Evolutionary conservation across 2,888 invertebrate species (phyloP).

Genomic region (Cybosia mesomella): DNA sequence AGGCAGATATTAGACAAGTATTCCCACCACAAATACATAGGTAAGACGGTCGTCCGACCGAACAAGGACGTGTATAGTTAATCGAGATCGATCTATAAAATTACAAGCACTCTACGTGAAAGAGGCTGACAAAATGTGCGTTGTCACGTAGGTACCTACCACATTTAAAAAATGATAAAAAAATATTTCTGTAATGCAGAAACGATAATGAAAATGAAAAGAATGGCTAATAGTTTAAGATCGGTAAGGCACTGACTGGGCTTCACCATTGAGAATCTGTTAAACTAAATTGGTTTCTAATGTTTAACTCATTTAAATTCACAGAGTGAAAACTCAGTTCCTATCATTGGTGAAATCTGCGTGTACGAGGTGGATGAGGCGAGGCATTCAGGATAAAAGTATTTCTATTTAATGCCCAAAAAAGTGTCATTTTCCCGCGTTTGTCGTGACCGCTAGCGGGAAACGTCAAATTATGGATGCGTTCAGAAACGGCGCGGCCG

Average conservation of each 20-base stretch:
- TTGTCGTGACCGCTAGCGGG: slow-evolving; percentile 75
- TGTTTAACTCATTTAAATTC: not conserved
- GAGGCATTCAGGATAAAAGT: not conserved
- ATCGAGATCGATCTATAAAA: slow-evolving; percentile 21
- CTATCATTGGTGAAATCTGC: not conserved
- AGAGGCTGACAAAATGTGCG: slow-evolving; percentile 13
- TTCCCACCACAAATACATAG: not conserved
- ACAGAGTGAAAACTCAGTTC: not conserved
- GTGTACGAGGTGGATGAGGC: not conserved
- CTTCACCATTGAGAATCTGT: not conserved
- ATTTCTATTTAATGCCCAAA: slow-evolving; percentile 9
- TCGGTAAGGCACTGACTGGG: not conserved
- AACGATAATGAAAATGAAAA: too few relatives aligned
- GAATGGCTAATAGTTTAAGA: not conserved
- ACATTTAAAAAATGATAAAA: not conserved
- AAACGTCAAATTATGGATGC: slow-evolving; percentile 85
- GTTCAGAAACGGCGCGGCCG: slow-evolving; percentile 81
- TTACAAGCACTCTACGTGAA: slow-evolving; percentile 18
- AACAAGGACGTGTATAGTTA: slow-evolving; percentile 15
- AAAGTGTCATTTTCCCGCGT: slow-evolving; percentile 68
- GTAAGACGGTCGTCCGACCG: not conserved
- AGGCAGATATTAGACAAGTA: not conserved
- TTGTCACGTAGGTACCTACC: slow-evolving; percentile 9
- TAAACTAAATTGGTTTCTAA: not conserved
- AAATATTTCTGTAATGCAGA: not conserved